Evolutionary conservation across 1,140 invertebrate species (phyloP).

Genomic region (Drosophila leontia): DNA sequence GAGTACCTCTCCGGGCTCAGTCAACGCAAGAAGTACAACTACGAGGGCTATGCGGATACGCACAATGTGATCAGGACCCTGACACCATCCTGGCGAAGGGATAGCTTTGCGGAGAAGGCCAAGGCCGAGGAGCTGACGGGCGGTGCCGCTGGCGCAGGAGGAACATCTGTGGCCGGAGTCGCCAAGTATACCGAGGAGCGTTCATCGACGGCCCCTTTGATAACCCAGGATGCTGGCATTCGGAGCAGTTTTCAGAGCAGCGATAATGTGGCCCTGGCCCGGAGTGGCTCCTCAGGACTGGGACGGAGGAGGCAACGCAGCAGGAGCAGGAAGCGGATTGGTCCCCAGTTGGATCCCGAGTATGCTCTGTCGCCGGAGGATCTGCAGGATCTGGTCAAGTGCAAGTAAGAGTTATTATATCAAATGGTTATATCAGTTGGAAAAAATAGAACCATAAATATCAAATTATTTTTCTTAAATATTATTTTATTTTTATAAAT

Average conservation of each 20-base stretch:
- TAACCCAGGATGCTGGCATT: constrained; percentile 32
- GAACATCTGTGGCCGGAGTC: neutral
- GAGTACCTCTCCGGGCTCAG: constrained; percentile 75
- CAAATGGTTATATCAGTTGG: neutral
- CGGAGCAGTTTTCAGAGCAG: constrained; percentile 45
- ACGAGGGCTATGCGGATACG: constrained; percentile 75
- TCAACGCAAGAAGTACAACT: constrained; percentile 78
- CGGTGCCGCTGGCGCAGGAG: neutral
- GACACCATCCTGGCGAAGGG: constrained; percentile 77
- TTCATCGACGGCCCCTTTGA: constrained; percentile 15
- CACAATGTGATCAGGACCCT: constrained; percentile 75
- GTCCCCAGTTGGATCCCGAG: constrained; percentile 46
- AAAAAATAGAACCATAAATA: too few species aligned
- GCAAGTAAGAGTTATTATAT: constrained; percentile 65
- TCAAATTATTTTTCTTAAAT: neutral
- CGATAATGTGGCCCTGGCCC: constrained; percentile 33
- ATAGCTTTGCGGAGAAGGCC: constrained; percentile 73
- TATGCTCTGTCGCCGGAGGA: constrained; percentile 72
- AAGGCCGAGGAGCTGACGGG: constrained; percentile 51
- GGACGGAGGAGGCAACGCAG: constrained; percentile 26
- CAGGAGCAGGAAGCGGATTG: constrained; percentile 3
- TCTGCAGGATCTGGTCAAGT: constrained; percentile 77
- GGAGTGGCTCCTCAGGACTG: neutral
- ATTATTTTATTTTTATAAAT: neutral
- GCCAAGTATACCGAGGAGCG: constrained; percentile 54